phyloP scores from a whole-genome alignment of 2,888 invertebrate species.

The Nephrocerus scutellatus region DNA sequence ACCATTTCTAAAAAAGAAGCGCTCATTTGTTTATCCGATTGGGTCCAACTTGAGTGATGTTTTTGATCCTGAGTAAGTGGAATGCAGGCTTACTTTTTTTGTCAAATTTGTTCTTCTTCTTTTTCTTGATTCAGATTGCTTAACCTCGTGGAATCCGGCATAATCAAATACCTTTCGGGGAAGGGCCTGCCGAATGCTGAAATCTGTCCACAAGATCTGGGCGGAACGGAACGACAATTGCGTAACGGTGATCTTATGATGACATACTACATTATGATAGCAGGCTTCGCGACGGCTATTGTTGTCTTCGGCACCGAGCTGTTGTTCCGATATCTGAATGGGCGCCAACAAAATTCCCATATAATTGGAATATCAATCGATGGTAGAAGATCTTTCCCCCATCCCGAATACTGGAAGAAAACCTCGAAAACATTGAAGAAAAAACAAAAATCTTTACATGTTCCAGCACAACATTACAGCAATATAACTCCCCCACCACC shows the following conservation, averaged over 20 bases:
- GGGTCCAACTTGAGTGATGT: conserved; percentile 54
- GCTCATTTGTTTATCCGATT: conserved; percentile 66
- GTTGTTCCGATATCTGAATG: conserved; percentile 39
- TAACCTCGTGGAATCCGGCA: conserved; percentile 66
- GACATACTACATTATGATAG: conserved; percentile 69
- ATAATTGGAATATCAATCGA: conserved; percentile 13
- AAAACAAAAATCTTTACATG: too few relatives aligned
- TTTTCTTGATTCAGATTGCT: conserved; percentile 53
- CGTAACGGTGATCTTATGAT: conserved; percentile 68
- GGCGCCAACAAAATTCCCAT: conserved; percentile 22
- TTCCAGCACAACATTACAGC: too few relatives aligned
- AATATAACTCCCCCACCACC: conserved; percentile 56
- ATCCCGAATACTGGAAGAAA: conserved; percentile 16
- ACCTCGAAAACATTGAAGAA: too few relatives aligned
- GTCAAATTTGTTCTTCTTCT: conserved; percentile 18
- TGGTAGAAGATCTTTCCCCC: conserved; percentile 3
- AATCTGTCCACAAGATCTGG: conserved; percentile 75
- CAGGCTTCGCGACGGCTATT: conserved; percentile 60
- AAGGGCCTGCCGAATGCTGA: conserved; percentile 63
- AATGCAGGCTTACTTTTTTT: neutral
- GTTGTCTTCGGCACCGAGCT: conserved; percentile 63
- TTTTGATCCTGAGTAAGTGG: conserved; percentile 66
- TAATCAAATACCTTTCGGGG: conserved; percentile 60
- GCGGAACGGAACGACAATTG: conserved; percentile 70
- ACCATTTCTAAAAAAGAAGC: conserved; percentile 57